Base-by-base conservation (phyloP, 2,113 vertebrate genomes). In the Myrmecophaga tridactyla region DNA sequence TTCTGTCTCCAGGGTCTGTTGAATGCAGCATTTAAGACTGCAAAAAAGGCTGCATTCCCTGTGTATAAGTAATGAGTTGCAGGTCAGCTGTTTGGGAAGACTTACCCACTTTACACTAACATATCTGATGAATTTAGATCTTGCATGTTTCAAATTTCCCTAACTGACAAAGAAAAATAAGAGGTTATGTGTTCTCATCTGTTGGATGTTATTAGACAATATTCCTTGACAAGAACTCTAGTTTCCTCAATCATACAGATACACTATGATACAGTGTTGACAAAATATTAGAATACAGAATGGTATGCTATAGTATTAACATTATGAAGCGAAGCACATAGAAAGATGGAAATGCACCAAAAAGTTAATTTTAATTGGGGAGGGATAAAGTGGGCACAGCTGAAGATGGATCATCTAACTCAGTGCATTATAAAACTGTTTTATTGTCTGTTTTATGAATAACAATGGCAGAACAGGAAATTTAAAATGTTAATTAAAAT, bases 331-430 rank as follows among this genome's bases (percentile, higher is more conserved):
- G 27, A 36, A 34, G 14, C 6, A 1, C 58, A 36, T 1, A 12
- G 23, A 53, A 58, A 17, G 27, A 56, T 1, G 20, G 41, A 41
- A 36, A 39, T 17, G 34, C 15, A 20, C 46, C 7, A 0, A 1
- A 14, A 25, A 15, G 21, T 41, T 29, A 25, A 11, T 17, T 60
- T 41, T 17, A 18, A 60, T 36, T 23, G 25, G 36, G 3, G 31
- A 63, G 53, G 29, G n/a, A 2, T 1, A 8, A 2, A 43, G 41
- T 0, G 23, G 21, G 23, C 17, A 10, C 8, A n/a, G 12, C 1
- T 25, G 2, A 43, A 36, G 8, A 39, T 23, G 46, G 7, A 41
- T 29, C 46, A 77, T 36, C 13, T 48, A 36, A 53, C 1, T 9
- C 23, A 25, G 36, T 41, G 13, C 8, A 41, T 53, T 86, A 81